Evolutionary conservation across 1,140 invertebrate species (phyloP).

Genomic region (Aphaenogaster rudis): DNA sequence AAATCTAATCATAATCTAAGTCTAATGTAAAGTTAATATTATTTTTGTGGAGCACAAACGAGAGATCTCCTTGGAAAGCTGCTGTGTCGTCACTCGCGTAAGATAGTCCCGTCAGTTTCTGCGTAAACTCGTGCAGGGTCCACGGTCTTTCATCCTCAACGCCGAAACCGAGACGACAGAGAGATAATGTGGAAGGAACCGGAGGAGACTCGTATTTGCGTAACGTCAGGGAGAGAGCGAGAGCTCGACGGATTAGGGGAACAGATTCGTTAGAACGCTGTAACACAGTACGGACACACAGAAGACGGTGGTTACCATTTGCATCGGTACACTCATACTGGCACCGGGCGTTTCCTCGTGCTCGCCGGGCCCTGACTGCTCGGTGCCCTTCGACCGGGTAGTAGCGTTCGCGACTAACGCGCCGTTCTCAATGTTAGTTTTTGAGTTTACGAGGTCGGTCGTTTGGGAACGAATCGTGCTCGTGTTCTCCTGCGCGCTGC

Average conservation of each 20-base stretch:
- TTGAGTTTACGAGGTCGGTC: constrained; percentile 69
- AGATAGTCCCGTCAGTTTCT: constrained; percentile 61
- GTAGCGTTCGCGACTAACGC: constrained; percentile 78
- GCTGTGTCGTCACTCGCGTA: constrained; percentile 62
- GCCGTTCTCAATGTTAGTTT: constrained; percentile 76
- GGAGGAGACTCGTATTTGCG: constrained; percentile 10
- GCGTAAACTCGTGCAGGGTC: constrained; percentile 38
- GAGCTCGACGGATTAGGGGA: constrained; percentile 80
- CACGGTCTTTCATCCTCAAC: constrained; percentile 61
- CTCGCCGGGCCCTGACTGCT: constrained; percentile 70
- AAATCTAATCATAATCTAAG: background rate
- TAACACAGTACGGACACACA: constrained; percentile 87
- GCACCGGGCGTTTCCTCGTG: constrained; percentile 76
- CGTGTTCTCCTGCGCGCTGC: constrained; percentile 81
- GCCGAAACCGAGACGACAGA: constrained; percentile 50
- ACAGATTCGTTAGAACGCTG: constrained; percentile 86
- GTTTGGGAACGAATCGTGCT: constrained; percentile 76
- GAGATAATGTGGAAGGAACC: background rate
- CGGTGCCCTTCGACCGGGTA: constrained; percentile 79
- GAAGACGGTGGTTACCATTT: constrained; percentile 87
- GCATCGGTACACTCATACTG: constrained; percentile 84
- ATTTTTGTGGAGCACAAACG: background rate
- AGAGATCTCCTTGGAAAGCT: constrained; percentile 37
- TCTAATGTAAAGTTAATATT: background rate
- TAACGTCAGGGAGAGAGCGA: constrained; percentile 14